Base-by-base conservation (phyloP, 2,113 vertebrate species). In the Hippoglossus stenolepis region DNA sequence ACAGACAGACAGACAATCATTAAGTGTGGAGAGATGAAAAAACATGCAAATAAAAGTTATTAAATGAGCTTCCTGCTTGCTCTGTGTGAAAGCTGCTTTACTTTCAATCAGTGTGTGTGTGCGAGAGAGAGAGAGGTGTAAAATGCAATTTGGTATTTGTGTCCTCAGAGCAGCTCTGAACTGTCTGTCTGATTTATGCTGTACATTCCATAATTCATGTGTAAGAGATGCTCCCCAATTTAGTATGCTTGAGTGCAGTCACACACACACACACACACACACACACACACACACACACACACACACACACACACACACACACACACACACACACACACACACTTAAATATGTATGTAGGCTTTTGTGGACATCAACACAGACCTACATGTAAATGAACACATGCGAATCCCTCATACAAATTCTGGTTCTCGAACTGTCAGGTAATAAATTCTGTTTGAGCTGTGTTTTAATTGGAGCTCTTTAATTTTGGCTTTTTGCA, bases 131-230 rank as follows among this genome's bases (percentile, higher is more conserved):
- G 51, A 9, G 51, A 54, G 28, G 72, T 61, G 14, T 64, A 35
- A 73, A 76, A 65, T 57, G 18, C 49, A 70, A 14, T 40, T 67
- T 64, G 18, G 40, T 75, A 26, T 63, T 18, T 35, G n/a, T 57
- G 49, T 75, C 63, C 66, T 60, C 40, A 65, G 51, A 57, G 69
- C 64, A 66, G 73, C 60, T 83, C 54, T 21, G 62, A 75, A 75
- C 75, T 75, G 70, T 75, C 70, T 75, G 73, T 79, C 59, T 82
- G 78, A 89, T 70, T 79, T 76, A 83, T 38, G 58, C 75, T 87
- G 74, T 72, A 80, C 80, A 71, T 70, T 57, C 70, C 57, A 84
- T 82, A 70, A 84, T 86, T 88, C 83, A 85, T 73, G 80, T 85
- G 77, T 69, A 79, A 79, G 64, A 87, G 82, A 87, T 77, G 66